phyloP scores from a whole-genome alignment of 2,113 vertebrate species.

The Chauna torquata region DNA sequence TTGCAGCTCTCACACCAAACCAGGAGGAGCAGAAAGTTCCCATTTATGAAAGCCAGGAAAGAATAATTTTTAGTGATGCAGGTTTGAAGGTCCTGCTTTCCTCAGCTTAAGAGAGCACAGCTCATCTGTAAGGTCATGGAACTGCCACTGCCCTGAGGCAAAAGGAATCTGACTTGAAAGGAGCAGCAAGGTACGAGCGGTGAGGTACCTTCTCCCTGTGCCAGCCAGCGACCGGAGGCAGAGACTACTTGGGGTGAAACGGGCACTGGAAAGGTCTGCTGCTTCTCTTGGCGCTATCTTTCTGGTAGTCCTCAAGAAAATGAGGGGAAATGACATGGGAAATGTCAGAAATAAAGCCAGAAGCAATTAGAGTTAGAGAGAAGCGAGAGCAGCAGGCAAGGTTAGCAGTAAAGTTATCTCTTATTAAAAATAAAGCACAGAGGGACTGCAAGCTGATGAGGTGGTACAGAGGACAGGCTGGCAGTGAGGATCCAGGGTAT shows the following conservation, averaged over 20 bases:
- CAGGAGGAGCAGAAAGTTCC: accelerated
- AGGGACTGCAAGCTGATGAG: constrained; percentile 19
- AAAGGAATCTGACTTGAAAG: not conserved
- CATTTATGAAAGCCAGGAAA: not conserved
- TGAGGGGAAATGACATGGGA: constrained; percentile 67
- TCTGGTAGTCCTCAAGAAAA: constrained; percentile 53
- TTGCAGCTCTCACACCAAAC: accelerated
- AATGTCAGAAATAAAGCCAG: constrained; percentile 71
- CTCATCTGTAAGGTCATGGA: not conserved
- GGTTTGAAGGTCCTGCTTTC: not conserved
- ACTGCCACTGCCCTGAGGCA: not conserved
- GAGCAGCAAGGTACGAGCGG: not conserved
- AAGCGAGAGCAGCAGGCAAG: constrained; percentile 44
- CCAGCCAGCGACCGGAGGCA: not conserved
- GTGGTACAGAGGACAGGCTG: constrained; percentile 21
- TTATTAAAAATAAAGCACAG: constrained; percentile 45
- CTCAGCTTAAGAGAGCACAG: not conserved
- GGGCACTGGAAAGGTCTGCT: not conserved
- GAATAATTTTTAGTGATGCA: accelerated
- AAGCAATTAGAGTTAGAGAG: constrained; percentile 63
- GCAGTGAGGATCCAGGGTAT: not conserved
- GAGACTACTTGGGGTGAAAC: not conserved
- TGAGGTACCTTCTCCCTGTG: not conserved
- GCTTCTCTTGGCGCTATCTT: constrained; percentile 47
- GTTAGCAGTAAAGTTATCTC: constrained; percentile 61